Evolutionary conservation across 2,797 vertebrate species (phyloP), one percentile per base, ranked within the genome.

Genomic region (Clamator glandarius): DNA sequence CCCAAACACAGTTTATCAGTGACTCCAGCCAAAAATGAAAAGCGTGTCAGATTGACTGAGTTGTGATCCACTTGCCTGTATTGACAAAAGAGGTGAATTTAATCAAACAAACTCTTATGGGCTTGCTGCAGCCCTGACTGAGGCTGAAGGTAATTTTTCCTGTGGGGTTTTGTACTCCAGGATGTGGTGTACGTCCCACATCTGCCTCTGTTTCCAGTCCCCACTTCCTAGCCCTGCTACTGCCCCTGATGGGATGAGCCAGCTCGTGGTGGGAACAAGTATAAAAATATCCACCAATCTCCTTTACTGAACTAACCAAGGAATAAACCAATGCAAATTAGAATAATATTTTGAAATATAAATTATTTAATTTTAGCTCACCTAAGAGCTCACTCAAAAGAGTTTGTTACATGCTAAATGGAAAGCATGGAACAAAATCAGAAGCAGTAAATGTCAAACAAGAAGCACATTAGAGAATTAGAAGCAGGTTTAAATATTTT

Each of bases 161-260:
- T 36, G 10, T 0, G 1, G 48, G 31, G 17, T 89, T 92, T 69
- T 52, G 2, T 12, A 1, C 6, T 51, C 42, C 6, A 14, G 57
- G 39, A 44, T 41, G 19, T 20, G 6, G 12, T 39, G 11, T 35
- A 26, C 0, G 0, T 31, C 46, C 33, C 58, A n/a, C 5, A 2
- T 21, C 23, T 31, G 9, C 44, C 26, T 17, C 41, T 4, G 0
- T 17, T 28, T 74, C 41, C 3, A 2, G 14, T 12, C 3, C 17
- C 6, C 2, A 0, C 3, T 69, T 75, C 39, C 59, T 78, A 0
- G 2, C 2, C 1, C n/a, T 54, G 18, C n/a, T 55, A 5, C 48
- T 44, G 31, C 39, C 15, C 28, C 28, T 19, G 7, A 8, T 23
- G 36, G 31, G 6, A 3, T 83, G 51, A 62, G 41, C 18, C 74